Evolutionary conservation across 2,113 vertebrate genomes (phyloP).

Genomic region (Megaceryle torquata): DNA sequence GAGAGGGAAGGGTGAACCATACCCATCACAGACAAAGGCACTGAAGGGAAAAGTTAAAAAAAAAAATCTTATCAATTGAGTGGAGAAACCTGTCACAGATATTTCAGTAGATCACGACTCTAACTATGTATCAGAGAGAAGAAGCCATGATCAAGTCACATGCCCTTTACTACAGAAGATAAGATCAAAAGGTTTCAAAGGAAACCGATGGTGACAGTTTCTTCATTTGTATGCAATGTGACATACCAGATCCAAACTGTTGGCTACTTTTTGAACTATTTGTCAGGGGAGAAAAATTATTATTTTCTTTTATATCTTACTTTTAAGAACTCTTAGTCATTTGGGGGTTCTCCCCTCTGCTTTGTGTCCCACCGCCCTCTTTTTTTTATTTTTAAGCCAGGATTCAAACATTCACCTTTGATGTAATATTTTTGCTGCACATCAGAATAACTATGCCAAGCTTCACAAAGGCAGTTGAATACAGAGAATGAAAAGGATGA

Average conservation of each 20-base stretch:
- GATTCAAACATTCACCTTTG: constrained; percentile 71
- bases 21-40: neutral
- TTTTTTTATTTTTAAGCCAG: constrained; percentile 43
- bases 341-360: constrained; percentile 60
- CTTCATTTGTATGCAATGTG: constrained; percentile 84
- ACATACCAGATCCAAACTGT: constrained; percentile 80
- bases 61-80: neutral
- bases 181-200: constrained; percentile 80
- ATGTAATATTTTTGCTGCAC: constrained; percentile 71
- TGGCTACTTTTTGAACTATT: constrained; percentile 83
- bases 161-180: constrained; percentile 62
- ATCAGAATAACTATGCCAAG: constrained; percentile 72
- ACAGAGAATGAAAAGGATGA: constrained; percentile 67
- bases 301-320: constrained; percentile 80
- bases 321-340: constrained; percentile 80
- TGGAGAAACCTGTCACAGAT: neutral
- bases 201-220: constrained; percentile 79
- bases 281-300: constrained; percentile 81
- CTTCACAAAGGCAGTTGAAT: constrained; percentile 75
- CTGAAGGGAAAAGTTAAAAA: neutral
- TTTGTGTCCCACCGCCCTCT: constrained; percentile 33
- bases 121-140: neutral
- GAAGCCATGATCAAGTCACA: constrained; percentile 30
- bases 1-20: neutral
- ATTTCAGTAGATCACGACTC: constrained; percentile 12